A percentile compares a stretch with the other conserved stretches of the same genome.
These are phyloP conservation scores for Melanotaenia nigrans DNA, from an alignment of 2,797 vertebrate genomes.

Conservation along the genomic window DNA sequence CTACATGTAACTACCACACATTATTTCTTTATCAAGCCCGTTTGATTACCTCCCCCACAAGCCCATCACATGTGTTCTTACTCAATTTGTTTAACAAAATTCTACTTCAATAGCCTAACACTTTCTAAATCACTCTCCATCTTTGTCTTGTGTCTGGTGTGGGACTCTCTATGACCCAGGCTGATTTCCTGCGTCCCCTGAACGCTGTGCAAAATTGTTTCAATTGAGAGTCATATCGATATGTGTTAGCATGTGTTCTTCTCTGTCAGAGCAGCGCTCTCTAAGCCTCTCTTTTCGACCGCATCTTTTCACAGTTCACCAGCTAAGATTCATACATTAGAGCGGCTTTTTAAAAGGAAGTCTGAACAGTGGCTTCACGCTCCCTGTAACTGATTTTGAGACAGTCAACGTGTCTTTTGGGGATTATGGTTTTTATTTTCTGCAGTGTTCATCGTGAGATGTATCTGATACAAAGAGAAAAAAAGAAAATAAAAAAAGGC, in stretches of 20 bases:
- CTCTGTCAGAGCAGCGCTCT: conserved; percentile 54
- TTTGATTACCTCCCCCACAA: conserved; percentile 40
- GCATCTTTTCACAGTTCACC: conserved; percentile 78
- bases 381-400: conserved; percentile 76
- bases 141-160: conserved; percentile 31
- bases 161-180: conserved; percentile 50
- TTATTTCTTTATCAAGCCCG: conserved; percentile 59
- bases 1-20: conserved; percentile 67
- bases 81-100: conserved; percentile 53
- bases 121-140: conserved; percentile 33
- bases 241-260: conserved; percentile 60
- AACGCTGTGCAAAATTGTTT: conserved; percentile 54
- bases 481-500: conserved; percentile 30
- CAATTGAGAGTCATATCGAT: conserved; percentile 73
- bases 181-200: conserved; percentile 39
- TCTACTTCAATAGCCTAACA: conserved; percentile 50
- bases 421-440: conserved; percentile 77
- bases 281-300: conserved; percentile 71
- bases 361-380: conserved; percentile 73
- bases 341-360: conserved; percentile 88
- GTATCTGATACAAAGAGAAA: conserved; percentile 69
- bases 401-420: conserved; percentile 74
- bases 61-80: conserved; percentile 42
- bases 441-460: conserved; percentile 80
- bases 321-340: conserved; percentile 77